These are phyloP conservation scores for Trichopria drosophilae DNA, from an alignment of 2,888 invertebrate genomes.

Conservation along the genomic window DNA sequence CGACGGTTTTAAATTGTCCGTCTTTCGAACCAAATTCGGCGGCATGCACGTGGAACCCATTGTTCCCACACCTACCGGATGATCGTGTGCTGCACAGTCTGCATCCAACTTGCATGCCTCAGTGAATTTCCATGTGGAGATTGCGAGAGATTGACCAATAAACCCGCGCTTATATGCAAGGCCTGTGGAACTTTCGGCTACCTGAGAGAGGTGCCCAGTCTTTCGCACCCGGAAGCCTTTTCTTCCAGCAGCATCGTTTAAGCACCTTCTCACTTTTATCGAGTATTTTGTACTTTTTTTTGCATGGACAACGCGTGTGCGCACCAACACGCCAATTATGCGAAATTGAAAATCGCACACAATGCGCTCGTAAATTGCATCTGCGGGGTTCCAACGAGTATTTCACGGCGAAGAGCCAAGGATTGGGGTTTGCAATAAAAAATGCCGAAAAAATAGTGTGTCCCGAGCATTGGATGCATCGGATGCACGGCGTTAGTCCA, in stretches of 20 bases:
- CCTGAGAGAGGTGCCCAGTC: background rate
- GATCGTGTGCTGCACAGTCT: constrained; percentile 21
- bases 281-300: constrained; percentile 16
- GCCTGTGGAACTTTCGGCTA: constrained; percentile 16
- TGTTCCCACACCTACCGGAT: no score
- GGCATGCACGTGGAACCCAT: no score
- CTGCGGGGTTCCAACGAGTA: no score
- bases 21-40: constrained; percentile 36
- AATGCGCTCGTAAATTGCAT: constrained; percentile 38
- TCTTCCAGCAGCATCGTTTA: background rate
- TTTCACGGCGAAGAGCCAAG: constrained; percentile 3
- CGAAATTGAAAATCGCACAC: constrained; percentile 45
- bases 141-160: constrained; percentile 41
- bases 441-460: no score
- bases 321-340: constrained; percentile 41
- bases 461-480: no score
- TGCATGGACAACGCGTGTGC: constrained; percentile 5
- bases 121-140: no score
- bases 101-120: constrained; percentile 26
- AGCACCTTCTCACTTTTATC: constrained; percentile 1
- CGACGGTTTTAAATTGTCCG: constrained; percentile 45
- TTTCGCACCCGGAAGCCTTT: background rate
- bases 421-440: no score
- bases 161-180: constrained; percentile 32
- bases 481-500: no score